Conservation (phyloP, 1,140 invertebrate species). For the Bathynomus jamesi region DNA sequence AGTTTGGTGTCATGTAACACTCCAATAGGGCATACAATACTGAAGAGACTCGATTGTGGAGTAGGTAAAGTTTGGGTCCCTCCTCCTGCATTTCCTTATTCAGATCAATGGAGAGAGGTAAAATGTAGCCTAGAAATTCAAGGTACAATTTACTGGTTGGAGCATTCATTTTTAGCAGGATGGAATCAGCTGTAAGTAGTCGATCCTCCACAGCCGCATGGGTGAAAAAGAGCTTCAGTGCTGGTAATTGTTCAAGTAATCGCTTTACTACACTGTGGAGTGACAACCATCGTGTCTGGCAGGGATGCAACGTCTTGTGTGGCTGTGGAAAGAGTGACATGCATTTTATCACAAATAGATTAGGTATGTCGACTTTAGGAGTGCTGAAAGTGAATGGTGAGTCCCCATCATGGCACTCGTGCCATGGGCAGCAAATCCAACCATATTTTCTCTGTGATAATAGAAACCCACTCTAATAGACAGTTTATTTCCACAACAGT, state of each 20-base stretch:
- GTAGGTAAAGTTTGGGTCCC: background rate
- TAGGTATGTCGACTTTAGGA: constrained; percentile 18
- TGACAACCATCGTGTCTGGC: too few species aligned
- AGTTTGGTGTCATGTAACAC: background rate
- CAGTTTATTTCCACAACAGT: too few species aligned
- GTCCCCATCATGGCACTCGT: constrained; percentile 31
- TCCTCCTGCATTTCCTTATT: too few species aligned
- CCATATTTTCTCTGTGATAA: constrained; percentile 14
- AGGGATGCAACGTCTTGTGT: too few species aligned
- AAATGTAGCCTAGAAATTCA: background rate
- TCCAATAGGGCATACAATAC: background rate
- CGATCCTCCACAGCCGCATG: background rate
- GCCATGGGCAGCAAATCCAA: constrained; percentile 29
- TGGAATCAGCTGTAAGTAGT: background rate
- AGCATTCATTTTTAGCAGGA: background rate
- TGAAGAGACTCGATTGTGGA: background rate
- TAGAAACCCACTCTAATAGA: too few species aligned
- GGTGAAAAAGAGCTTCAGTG: too few species aligned
- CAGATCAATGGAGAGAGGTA: background rate
- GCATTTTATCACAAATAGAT: constrained; percentile 32
- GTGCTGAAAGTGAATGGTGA: constrained; percentile 15
- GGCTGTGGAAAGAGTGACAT: constrained; percentile 25
- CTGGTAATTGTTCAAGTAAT: too few species aligned
- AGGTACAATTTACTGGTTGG: background rate
- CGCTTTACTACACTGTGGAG: too few species aligned